Base-by-base conservation (phyloP, 2,113 vertebrate genomes). In the Lasiurus borealis region DNA sequence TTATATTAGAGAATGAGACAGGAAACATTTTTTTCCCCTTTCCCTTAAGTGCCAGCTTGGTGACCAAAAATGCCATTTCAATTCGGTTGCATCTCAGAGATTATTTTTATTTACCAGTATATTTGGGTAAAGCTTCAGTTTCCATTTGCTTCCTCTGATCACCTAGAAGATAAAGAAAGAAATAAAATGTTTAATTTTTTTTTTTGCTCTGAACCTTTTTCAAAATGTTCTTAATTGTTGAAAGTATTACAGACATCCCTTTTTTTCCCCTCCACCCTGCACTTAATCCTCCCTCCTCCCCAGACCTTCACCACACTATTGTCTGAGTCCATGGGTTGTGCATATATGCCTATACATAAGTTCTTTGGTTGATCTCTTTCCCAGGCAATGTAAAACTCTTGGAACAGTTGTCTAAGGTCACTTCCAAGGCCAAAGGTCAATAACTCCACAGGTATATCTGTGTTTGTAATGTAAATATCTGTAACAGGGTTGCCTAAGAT, bases 61-160 rank as follows among this genome's bases (percentile, higher is more conserved):
- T 85, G 25, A 75, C 50, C 54, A 85, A 46, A 92, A 94, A 96
- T 46, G 52, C 73, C 0, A n/a, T 64, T 88, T 96, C 44, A 29
- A 54, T 92, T 90, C 71, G 66, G 46, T 89, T 84, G 46, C 40
- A 66, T 66, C 27, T 83, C 44, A 29, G 34, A 90, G 23, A 11
- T 59, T 82, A 88, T 94, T 89, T 76, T 93, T 69, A 59, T 59
- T 92, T 69, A 77, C 0, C 21, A 62, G 23, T 25, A 64, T 64
- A 6, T 78, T 93, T 88, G n/a, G 9, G 52, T 86, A 90, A 69
- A 84, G n/a, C 19, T 86, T 80, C 29, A 64, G 16, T 75, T 87
- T 94, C 44, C 72, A 6, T 90, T 68, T 90, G 23, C 57, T 83
- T 90, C 44, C 52, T 80, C 71, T 76, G 57, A 88, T 68, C 6